These are phyloP conservation scores for Muschampia plurimacula DNA, from an alignment of 2,888 invertebrate genomes.

Conservation along the genomic window DNA sequence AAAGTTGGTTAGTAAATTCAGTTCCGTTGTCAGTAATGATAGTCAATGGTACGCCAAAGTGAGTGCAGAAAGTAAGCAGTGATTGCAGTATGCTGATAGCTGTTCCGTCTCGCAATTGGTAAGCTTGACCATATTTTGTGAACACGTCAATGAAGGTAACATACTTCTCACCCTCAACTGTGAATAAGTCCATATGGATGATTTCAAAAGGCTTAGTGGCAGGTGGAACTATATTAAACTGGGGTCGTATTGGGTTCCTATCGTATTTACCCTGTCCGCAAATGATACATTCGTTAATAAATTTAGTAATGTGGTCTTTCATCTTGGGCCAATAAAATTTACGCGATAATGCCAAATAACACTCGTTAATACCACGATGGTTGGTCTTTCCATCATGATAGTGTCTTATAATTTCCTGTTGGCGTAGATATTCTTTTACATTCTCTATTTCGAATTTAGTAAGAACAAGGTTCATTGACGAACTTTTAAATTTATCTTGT, in stretches of 20 bases:
- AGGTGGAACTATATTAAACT: slow-evolving; percentile 39
- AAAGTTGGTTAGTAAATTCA: slow-evolving; percentile 37
- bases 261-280: slow-evolving; percentile 42
- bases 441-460: slow-evolving; percentile 34
- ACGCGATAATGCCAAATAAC: slow-evolving; percentile 18
- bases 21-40: slow-evolving; percentile 38
- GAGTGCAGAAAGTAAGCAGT: slow-evolving; percentile 28
- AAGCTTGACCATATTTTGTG: slow-evolving; percentile 40
- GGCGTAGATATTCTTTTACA: slow-evolving; percentile 30
- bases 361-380: slow-evolving; percentile 43
- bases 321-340: slow-evolving; percentile 47
- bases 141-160: slow-evolving; percentile 32
- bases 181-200: slow-evolving; percentile 40
- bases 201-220: slow-evolving; percentile 43
- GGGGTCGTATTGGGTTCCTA: slow-evolving; percentile 38
- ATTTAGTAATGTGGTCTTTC: slow-evolving; percentile 46
- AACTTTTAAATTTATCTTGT: slow-evolving; percentile 34
- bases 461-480: slow-evolving; percentile 31
- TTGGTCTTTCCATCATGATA: slow-evolving; percentile 36
- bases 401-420: slow-evolving; percentile 21
- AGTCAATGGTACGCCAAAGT: slow-evolving; percentile 39
- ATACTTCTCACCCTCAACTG: slow-evolving; percentile 37
- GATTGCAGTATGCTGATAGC: slow-evolving; percentile 30
- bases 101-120: slow-evolving; percentile 34
- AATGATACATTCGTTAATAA: slow-evolving; percentile 38